Base-by-base conservation (phyloP, 1,140 invertebrate species). In the Orchesella cincta region DNA sequence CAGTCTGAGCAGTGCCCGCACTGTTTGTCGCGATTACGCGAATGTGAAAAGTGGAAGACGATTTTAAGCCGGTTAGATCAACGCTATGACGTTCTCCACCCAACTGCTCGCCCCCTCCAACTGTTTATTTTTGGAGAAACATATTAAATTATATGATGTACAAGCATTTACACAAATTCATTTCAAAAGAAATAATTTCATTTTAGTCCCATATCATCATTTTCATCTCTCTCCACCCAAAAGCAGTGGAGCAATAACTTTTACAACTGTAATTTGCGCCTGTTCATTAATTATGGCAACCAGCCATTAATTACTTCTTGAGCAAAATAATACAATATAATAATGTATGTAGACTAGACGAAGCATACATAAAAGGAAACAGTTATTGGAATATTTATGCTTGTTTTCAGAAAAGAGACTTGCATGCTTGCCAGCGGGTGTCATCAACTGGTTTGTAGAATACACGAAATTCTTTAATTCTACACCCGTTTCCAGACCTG, bases 1-100 rank as follows among this genome's bases (percentile, higher is more conserved):
- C 91, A 29, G 90, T 90, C 72, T 91, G 90, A 52, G 92, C 91
- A 31, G 89, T 91, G 0, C 94, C 94, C 1, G 93, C 93, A 62
- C 93, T 90, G 83, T 94, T 95, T 82, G 92, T 89, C 0, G 93
- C 93, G 79, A 93, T 92, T 39, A 95, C 89, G 83, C 91, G 90
- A 2, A 95, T 87, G 46, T 91, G 89, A 82, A 95, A 95, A 77
- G 92, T 89, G 0, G 92, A 92, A 8, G 92, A 91, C 0, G 93
- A 90, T n/a, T 88, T 88, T 46, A 96, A 86, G 75, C 93, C 93
- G 23, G 90, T 23, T 31, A 79, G 52, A 33, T 79, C 78, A 3
- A 77, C 76, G 31, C 34, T 72, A 3, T 57, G 75, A 70, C 76
- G 75, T 77, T 79, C 71, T 29, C 54, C 75, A 29, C 71, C 74